Conservation (phyloP, 2,113 vertebrate species). For the Microcebus ravelobensis region DNA sequence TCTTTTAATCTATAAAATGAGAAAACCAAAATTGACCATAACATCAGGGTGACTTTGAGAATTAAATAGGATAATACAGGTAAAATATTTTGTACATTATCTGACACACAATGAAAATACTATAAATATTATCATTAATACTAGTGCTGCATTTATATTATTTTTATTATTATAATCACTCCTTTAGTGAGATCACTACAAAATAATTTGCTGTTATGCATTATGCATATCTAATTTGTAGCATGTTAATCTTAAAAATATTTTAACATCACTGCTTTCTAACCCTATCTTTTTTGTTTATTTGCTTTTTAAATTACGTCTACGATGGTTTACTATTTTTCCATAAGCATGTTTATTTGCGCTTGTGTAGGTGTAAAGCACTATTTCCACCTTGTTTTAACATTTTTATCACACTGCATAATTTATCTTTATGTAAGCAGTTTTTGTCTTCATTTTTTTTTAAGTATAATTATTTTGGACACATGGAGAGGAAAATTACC, state of each 20-base stretch:
- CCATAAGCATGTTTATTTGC: neutral
- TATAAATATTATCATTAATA: neutral
- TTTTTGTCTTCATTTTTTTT: neutral
- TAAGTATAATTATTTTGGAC: neutral
- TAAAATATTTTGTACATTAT: neutral
- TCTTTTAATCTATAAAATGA: neutral
- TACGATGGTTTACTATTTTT: neutral
- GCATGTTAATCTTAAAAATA: neutral
- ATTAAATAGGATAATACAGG: neutral
- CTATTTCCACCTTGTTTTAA: neutral
- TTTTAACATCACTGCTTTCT: neutral
- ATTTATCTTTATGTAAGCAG: neutral
- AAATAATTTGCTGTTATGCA: neutral
- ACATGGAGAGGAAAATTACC: neutral
- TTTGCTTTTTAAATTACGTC: neutral
- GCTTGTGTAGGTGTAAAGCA: neutral
- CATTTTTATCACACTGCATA: neutral
- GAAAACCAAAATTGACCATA: neutral
- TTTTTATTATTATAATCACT: neutral
- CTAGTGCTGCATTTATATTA: neutral
- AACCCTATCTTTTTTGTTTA: neutral
- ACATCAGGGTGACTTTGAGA: neutral
- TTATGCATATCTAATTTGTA: neutral
- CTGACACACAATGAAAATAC: neutral
- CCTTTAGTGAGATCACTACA: neutral